Evolutionary conservation across 53 echinoderm and acorn worm species (phyloP), one percentile per base, ranked within the genome.

Genomic region (Luidia sarsii): DNA sequence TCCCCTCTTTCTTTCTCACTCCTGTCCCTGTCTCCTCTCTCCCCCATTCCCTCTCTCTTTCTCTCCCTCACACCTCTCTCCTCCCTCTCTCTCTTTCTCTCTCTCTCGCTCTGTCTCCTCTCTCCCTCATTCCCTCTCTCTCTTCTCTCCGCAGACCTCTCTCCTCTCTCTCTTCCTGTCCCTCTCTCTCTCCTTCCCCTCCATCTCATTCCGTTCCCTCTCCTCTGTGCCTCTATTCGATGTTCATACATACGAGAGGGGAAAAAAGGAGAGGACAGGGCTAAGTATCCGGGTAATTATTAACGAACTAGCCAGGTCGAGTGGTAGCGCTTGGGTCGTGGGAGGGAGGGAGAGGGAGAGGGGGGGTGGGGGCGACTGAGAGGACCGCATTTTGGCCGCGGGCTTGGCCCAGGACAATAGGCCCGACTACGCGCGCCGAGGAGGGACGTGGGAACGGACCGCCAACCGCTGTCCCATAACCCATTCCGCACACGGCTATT

Each of bases 281-380:
- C 35, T 37, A 64, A 65, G 57, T 57, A 74, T 74, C 74, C 39
- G 46, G 45, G 57, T 37, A 74, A 74, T 74, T 56, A 74, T 74
- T 74, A 74, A 74, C 74, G 7, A 35, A n/a, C n/a, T n/a, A n/a
- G n/a, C n/a, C n/a, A n/a, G n/a, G n/a, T n/a, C n/a, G n/a, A n/a
- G n/a, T n/a, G n/a, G n/a, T n/a, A n/a, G n/a, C n/a, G n/a, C n/a
- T n/a, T n/a, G n/a, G n/a, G n/a, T n/a, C n/a, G 19, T 14, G 34
- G 34, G 39, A 20, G 32, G 65, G 35, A 4, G 52, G 21, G 41
- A 11, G 6, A 41, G 41, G 41, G 41, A 11, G 6, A 41, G 65
- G 19, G 20, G 34, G 34, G 39, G 33, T 33, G 65, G 35, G 8
- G 52, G 21, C 16, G n/a, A n/a, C n/a, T n/a, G n/a, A n/a, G n/a